Base-by-base conservation (phyloP, 2,113 vertebrate species). In the Plotosus lineatus region DNA sequence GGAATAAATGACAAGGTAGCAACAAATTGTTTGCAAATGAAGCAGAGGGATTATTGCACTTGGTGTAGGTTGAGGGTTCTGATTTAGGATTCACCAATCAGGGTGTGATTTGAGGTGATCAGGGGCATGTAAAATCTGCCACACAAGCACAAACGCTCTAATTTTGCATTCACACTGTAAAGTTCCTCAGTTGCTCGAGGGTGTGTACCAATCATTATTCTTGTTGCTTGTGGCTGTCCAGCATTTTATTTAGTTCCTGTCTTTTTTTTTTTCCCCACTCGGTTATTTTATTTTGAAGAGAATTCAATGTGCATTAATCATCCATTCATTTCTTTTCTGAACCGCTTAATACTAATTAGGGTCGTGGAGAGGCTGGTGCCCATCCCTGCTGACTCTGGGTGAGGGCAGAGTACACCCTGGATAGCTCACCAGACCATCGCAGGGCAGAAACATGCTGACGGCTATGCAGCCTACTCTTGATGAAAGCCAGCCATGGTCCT, bases 11-110 rank as follows among this genome's bases (percentile, higher is more conserved):
- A 87, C 85, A 86, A 83, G 84, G 84, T 83, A 80, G 82, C 86
- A 89, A 86, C 90, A 87, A 90, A 89, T 72, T 85, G 73, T 79
- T 90, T 93, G 89, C 86, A 91, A 91, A 93, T 90, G 83, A 90
- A 66, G 82, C 83, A n/a, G 65, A 79, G 77, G 85, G 87, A 88
- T 89, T 91, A 90, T 90, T 90, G 78, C 85, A 85, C 84, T 80
- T 74, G n/a, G n/a, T n/a, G n/a, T n/a, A n/a, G n/a, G n/a, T n/a
- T n/a, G 58, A 79, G 74, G 73, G 33, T 87, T 79, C 83, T 50
- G 82, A 82, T 75, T 80, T 36, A 60, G 82, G 86, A 86, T 85
- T 86, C 53, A 83, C 88, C 88, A 84, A 36, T 38, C 75, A 84
- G 78, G 69, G 84, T 78, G 87, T 86, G 87, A 87, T 77, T 76